A percentile compares a stretch with the other conserved stretches of the same genome.
Conservation (phyloP, 2,797 vertebrate species). For the Yasuhikotakia modesta region DNA sequence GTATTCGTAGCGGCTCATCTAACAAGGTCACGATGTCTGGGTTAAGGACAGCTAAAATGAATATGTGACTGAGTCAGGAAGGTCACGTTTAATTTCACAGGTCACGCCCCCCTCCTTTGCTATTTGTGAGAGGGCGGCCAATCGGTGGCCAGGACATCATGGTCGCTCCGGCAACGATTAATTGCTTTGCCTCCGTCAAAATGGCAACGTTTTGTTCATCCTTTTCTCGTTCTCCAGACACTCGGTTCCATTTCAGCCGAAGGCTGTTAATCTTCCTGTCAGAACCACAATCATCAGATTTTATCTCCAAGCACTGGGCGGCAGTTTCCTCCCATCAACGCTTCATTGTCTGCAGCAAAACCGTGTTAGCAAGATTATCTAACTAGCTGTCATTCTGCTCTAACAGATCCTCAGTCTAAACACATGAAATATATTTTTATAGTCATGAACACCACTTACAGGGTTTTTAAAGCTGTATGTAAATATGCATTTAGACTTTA, state of each 20-base stretch:
- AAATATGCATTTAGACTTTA: too few species aligned
- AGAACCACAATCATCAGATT: conserved; percentile 41
- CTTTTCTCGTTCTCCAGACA: conserved; percentile 33
- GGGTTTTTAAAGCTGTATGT: too few species aligned
- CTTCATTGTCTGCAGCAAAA: not conserved
- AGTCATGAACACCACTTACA: too few species aligned
- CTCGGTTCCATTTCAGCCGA: conserved; percentile 50
- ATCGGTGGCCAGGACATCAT: conserved; percentile 56
- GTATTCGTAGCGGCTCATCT: conserved; percentile 33
- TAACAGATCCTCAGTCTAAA: too few species aligned
- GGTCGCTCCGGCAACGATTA: conserved; percentile 60
- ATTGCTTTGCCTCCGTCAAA: conserved; percentile 61
- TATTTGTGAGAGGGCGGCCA: conserved; percentile 45
- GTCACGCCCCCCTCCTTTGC: conserved; percentile 51
- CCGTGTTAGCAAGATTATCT: not conserved
- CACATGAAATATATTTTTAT: too few species aligned
- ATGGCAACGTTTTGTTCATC: conserved; percentile 47
- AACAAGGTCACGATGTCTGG: conserved; percentile 51
- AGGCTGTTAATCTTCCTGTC: conserved; percentile 49
- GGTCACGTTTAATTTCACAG: conserved; percentile 58
- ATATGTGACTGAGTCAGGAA: conserved; percentile 51
- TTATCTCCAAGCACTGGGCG: conserved; percentile 30
- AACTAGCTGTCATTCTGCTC: not conserved
- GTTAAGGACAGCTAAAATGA: conserved; percentile 51
- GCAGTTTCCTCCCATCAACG: conserved; percentile 23